Percentiles rank a stretch among this genome's conserved stretches.
phyloP scores from a whole-genome alignment of 2,888 invertebrate species.

The Gastracanthus pulcherrimus region DNA sequence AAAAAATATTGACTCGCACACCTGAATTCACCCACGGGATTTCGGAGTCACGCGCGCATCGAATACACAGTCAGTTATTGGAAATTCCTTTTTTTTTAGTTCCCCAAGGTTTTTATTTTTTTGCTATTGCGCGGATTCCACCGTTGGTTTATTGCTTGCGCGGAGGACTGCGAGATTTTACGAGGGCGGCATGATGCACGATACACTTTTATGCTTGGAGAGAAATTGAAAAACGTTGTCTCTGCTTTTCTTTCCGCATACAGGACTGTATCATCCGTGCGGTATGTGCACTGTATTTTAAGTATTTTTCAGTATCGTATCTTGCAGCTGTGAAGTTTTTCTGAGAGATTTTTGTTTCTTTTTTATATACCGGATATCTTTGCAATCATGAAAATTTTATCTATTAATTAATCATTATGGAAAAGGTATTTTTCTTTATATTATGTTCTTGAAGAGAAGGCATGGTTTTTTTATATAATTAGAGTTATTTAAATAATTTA shows the following conservation, averaged over 20 bases:
- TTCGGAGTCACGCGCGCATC: background rate
- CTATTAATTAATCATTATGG: too few relatives aligned
- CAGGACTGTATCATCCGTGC: constrained; percentile 5
- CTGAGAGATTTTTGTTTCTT: background rate
- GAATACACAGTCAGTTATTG: background rate
- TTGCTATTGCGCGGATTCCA: background rate
- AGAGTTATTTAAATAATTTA: too few relatives aligned
- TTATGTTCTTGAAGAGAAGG: too few relatives aligned
- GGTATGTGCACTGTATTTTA: constrained; percentile 18
- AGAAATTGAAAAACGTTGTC: constrained; percentile 53
- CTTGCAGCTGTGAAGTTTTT: background rate
- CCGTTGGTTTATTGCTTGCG: constrained; percentile 43
- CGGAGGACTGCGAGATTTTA: constrained; percentile 40
- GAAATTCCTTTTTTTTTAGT: background rate
- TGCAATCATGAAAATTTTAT: too few relatives aligned
- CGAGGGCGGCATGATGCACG: constrained; percentile 28
- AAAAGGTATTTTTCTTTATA: too few relatives aligned
- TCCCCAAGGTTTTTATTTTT: too few relatives aligned
- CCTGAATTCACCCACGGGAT: too few relatives aligned
- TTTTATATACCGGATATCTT: too few relatives aligned
- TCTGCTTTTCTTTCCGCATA: constrained; percentile 22
- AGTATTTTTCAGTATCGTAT: constrained; percentile 23
- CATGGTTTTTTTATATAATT: too few relatives aligned
- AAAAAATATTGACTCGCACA: too few relatives aligned
- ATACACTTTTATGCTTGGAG: constrained; percentile 44